A percentile compares a stretch with the other conserved stretches of the same genome.
phyloP scores from a whole-genome alignment of 2,113 vertebrate species.

The Sceloporus tristichus region DNA sequence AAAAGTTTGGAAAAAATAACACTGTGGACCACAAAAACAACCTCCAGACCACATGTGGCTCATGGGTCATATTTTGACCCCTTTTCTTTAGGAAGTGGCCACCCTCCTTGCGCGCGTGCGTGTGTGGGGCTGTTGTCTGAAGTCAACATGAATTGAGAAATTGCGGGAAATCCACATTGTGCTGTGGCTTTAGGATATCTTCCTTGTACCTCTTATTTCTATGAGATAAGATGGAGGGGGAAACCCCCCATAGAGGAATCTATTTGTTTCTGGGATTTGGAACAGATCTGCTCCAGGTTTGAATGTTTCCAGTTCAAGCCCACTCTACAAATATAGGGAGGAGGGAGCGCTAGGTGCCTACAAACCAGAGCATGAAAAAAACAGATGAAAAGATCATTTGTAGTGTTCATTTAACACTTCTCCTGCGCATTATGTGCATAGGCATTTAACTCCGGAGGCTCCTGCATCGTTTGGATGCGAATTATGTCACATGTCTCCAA shows the following conservation, averaged over 20 bases:
- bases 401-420: neutral
- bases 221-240: neutral
- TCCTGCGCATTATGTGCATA: neutral
- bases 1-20: no score
- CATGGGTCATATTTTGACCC: neutral
- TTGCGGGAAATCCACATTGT: neutral
- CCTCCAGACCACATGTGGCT: neutral
- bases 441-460: neutral
- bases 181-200: neutral
- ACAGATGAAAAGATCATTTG: no score
- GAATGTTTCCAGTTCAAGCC: neutral
- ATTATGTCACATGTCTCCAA: slow-evolving; percentile 7
- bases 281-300: neutral
- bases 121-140: neutral
- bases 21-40: no score
- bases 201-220: no score
- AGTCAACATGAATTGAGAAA: neutral
- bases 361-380: neutral
- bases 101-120: neutral
- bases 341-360: neutral
- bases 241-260: neutral
- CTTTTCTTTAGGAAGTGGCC: neutral
- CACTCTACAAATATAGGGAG: neutral
- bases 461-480: neutral
- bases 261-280: neutral